Percentiles rank a stretch among this genome's conserved stretches.
phyloP scores from a whole-genome alignment of 53 echinoderm and acorn worm species.

The Paracentrotus lividus region DNA sequence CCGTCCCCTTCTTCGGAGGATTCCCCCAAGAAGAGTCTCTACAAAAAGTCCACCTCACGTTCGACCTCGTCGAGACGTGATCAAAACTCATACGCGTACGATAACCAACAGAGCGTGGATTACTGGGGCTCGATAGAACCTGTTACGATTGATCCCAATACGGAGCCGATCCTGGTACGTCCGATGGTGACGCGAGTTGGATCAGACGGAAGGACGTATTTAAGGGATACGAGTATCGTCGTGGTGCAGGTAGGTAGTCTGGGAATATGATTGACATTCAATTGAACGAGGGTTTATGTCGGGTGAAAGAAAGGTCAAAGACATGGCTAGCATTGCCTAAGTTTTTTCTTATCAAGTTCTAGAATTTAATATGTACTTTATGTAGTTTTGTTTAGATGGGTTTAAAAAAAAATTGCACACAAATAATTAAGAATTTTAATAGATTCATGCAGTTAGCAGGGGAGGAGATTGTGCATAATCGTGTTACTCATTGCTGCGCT shows the following conservation, averaged over 20 bases:
- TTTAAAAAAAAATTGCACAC: too few relatives aligned
- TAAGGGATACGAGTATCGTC: slow-evolving; percentile 57
- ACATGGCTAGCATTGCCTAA: too few relatives aligned
- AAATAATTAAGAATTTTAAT: too few relatives aligned
- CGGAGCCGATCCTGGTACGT: slow-evolving; percentile 21
- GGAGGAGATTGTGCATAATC: too few relatives aligned
- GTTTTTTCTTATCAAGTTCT: too few relatives aligned
- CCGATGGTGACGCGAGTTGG: slow-evolving; percentile 55
- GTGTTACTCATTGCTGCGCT: too few relatives aligned
- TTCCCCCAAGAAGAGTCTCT: slow-evolving; percentile 42
- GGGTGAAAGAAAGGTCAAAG: background rate
- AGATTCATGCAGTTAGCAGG: too few relatives aligned
- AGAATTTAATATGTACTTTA: too few relatives aligned
- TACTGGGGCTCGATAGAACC: slow-evolving; percentile 33
- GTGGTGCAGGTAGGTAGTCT: slow-evolving; percentile 34
- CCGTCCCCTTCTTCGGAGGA: background rate
- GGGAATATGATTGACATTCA: background rate
- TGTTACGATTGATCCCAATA: background rate
- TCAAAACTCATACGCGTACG: slow-evolving; percentile 11
- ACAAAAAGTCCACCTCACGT: slow-evolving; percentile 20
- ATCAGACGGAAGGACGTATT: slow-evolving; percentile 55
- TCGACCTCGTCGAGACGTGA: background rate
- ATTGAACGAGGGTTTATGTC: background rate
- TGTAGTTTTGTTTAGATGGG: too few relatives aligned
- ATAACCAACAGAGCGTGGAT: slow-evolving; percentile 30